phyloP scores from a whole-genome alignment of 2,888 invertebrate genomes.

The Ormyrus thymus region DNA sequence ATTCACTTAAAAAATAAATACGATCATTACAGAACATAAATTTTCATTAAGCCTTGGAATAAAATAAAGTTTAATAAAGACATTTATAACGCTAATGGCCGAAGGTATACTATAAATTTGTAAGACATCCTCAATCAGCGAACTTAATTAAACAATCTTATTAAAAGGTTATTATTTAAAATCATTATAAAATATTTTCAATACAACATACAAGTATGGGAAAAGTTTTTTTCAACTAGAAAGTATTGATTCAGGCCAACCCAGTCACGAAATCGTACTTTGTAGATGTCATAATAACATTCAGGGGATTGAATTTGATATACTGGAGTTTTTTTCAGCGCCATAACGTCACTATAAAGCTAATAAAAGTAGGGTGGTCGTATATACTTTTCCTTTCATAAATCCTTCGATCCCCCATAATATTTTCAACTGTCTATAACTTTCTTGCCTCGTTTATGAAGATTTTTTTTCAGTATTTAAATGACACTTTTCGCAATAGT shows the following conservation, averaged over 20 bases:
- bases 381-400: constrained; percentile 49
- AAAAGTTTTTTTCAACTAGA: constrained; percentile 10
- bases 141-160: constrained; percentile 29
- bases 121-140: not conserved
- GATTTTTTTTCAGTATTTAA: constrained; percentile 10
- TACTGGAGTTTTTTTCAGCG: constrained; percentile 45
- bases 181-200: too few relatives aligned
- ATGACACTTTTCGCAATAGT: not conserved
- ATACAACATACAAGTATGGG: not conserved
- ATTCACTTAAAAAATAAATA: too few relatives aligned
- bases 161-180: not conserved
- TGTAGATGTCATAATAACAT: constrained; percentile 46
- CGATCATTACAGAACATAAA: constrained; percentile 9
- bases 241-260: constrained; percentile 20
- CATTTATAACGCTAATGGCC: constrained; percentile 34
- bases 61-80: constrained; percentile 18
- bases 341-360: constrained; percentile 51
- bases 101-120: constrained; percentile 6
- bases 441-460: constrained; percentile 13
- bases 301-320: constrained; percentile 54
- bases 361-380: constrained; percentile 50
- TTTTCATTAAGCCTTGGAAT: constrained; percentile 37
- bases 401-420: constrained; percentile 43
- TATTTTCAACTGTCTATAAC: constrained; percentile 43
- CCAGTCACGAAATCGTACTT: constrained; percentile 18